These are phyloP conservation scores for Heptranchias perlo DNA, from an alignment of 2,113 vertebrate genomes.

Conservation along the genomic window DNA sequence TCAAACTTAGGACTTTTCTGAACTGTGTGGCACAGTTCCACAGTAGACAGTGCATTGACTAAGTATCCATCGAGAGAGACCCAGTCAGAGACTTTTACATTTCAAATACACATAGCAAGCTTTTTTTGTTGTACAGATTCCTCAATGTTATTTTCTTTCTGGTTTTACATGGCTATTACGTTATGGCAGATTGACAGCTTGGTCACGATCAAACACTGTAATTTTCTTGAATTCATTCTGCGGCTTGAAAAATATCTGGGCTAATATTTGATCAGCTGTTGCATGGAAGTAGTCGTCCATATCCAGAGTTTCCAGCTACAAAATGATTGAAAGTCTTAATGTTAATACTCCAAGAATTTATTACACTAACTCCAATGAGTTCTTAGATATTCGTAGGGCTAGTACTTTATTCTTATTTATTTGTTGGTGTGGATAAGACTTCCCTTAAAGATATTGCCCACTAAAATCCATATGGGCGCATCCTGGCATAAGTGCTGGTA, in stretches of 20 bases:
- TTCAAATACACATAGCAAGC: not conserved
- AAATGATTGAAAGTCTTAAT: not conserved
- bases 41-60: not conserved
- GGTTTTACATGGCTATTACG: not conserved
- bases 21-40: not conserved
- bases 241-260: constrained; percentile 57
- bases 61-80: not conserved
- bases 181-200: constrained; percentile 47
- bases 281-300: constrained; percentile 52
- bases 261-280: constrained; percentile 56
- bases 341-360: not conserved
- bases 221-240: constrained; percentile 60
- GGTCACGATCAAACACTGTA: constrained; percentile 43
- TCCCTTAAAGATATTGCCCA: not conserved
- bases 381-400: not conserved
- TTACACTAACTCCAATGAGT: not conserved
- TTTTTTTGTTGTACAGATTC: not conserved
- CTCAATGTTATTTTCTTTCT: not conserved
- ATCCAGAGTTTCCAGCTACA: constrained; percentile 55
- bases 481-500: not conserved
- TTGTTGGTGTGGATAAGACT: not conserved
- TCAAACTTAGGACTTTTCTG: not conserved
- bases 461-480: not conserved
- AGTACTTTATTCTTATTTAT: not conserved
- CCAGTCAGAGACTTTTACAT: not conserved